These are phyloP conservation scores for Acrocephalus arundinaceus DNA, from an alignment of 2,113 vertebrate genomes.

Conservation along the genomic window DNA sequence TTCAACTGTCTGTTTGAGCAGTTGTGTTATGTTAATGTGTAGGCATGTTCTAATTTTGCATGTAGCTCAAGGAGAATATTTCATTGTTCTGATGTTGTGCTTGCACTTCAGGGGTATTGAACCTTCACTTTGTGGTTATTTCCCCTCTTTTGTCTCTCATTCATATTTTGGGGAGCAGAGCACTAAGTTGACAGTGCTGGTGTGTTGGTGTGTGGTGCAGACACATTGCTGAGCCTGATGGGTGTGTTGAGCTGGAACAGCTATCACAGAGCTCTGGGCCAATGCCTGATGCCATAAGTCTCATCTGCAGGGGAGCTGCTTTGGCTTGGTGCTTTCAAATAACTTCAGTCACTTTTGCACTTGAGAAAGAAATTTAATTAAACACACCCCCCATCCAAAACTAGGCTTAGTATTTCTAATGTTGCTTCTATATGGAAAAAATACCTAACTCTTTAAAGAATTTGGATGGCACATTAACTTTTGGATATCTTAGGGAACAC, in stretches of 20 bases:
- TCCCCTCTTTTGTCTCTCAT: not conserved
- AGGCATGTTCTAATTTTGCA: constrained; percentile 37
- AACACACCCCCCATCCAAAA: fast-evolving
- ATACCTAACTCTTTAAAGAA: not conserved
- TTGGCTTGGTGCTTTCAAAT: not conserved
- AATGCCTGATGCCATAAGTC: not conserved
- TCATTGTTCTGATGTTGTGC: not conserved
- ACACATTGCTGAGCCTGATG: not conserved
- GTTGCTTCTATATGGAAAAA: not conserved
- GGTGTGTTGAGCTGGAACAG: not conserved
- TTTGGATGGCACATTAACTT: fast-evolving
- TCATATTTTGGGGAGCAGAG: not conserved
- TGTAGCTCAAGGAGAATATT: constrained; percentile 12
- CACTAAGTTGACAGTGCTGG: not conserved
- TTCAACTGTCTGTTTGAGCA: constrained; percentile 21
- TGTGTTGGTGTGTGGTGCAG: not conserved
- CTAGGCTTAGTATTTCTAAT: not conserved
- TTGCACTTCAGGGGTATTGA: not conserved
- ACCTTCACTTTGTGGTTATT: not conserved
- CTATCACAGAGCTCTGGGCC: not conserved
- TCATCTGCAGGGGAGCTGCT: not conserved
- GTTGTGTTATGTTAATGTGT: constrained; percentile 31
- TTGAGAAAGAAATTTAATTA: not conserved
- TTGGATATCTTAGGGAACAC: not conserved
- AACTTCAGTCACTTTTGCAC: not conserved